Conservation (phyloP, 2,113 vertebrate genomes). For the Solenodon paradoxus region DNA sequence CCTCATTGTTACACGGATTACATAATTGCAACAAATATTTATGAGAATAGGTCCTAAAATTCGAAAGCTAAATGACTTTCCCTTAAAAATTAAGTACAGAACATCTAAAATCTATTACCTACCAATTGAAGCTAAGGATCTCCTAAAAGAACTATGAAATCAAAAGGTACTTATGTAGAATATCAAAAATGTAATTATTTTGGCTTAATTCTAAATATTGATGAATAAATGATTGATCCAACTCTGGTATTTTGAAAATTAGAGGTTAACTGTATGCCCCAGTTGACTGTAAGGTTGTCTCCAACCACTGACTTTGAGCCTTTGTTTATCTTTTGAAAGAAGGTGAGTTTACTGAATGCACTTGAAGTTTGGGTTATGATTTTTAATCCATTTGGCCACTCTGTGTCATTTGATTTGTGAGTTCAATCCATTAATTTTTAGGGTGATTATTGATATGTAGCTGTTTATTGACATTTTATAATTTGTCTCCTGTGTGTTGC, state of each 20-base stretch:
- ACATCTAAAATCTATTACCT: neutral
- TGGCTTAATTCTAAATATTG: neutral
- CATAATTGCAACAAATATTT: neutral
- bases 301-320: no score
- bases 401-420: no score
- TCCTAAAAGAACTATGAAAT: neutral
- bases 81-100: neutral
- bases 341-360: no score
- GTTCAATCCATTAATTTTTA: no score
- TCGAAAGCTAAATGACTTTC: neutral
- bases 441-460: no score
- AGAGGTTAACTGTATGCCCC: neutral
- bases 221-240: neutral
- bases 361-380: no score
- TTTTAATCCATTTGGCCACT: no score
- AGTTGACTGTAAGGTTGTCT: no score
- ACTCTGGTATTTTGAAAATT: neutral
- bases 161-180: neutral
- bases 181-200: neutral
- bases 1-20: neutral
- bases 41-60: neutral
- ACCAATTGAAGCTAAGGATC: neutral
- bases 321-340: no score
- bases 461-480: no score
- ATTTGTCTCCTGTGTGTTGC: no score